These are phyloP conservation scores for Matsumyia berberina DNA, from an alignment of 2,888 invertebrate genomes.

Conservation along the genomic window DNA sequence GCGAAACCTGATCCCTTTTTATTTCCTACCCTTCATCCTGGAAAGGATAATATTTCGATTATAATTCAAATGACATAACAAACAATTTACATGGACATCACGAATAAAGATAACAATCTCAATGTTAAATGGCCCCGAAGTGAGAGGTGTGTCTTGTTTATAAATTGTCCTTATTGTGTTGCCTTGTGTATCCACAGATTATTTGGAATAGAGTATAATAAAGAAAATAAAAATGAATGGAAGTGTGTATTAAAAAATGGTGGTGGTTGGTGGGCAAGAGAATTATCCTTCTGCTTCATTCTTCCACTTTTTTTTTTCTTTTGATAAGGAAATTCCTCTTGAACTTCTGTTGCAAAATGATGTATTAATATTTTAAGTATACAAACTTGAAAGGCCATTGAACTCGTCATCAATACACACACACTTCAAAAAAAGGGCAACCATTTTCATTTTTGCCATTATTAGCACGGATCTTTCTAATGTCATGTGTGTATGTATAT, in stretches of 20 bases:
- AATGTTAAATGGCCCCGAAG: slow-evolving; percentile 17
- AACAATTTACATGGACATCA: slow-evolving; percentile 45
- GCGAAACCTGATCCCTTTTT: slow-evolving; percentile 18
- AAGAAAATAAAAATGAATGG: neutral
- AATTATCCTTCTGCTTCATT: neutral
- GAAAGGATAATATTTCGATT: slow-evolving; percentile 12
- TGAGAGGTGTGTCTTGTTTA: slow-evolving; percentile 31
- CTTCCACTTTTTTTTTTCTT: neutral
- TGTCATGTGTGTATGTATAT: too few species aligned
- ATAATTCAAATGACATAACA: slow-evolving; percentile 25
- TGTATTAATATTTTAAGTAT: neutral
- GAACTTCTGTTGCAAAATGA: neutral
- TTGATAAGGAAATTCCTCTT: neutral
- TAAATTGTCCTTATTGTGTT: slow-evolving; percentile 34
- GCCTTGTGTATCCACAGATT: neutral
- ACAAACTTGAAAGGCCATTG: neutral
- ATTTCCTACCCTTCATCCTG: neutral
- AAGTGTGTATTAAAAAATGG: slow-evolving; percentile 5
- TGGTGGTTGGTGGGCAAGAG: neutral
- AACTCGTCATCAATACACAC: neutral
- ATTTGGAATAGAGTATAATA: neutral
- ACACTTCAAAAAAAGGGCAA: too few species aligned
- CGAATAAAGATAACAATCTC: slow-evolving; percentile 37
- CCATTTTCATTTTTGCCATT: too few species aligned
- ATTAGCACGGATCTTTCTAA: too few species aligned